A percentile compares a stretch with the other conserved stretches of the same genome.
These are phyloP conservation scores for Minunthozetes semirufus DNA, from an alignment of 2,888 invertebrate species.

Conservation along the genomic window DNA sequence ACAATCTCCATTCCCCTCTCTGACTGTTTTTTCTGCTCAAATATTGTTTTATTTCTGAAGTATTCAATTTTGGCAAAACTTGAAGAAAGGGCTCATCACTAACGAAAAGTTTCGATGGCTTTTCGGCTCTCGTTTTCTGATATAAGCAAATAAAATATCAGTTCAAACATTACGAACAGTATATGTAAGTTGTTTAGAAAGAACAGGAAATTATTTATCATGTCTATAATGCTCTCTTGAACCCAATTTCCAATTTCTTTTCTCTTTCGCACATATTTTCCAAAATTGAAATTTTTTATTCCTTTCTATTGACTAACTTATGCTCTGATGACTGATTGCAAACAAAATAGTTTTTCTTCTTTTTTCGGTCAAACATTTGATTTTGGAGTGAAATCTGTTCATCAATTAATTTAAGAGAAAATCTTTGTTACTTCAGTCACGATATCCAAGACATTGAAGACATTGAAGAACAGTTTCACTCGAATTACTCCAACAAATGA, in stretches of 20 bases:
- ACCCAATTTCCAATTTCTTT: background rate
- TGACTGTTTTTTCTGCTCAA: background rate
- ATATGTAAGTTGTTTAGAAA: background rate
- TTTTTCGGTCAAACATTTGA: background rate
- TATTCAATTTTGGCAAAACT: conserved; percentile 3
- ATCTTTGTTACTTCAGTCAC: too few relatives aligned
- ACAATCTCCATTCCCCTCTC: too few relatives aligned
- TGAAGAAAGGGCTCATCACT: background rate
- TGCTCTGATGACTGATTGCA: background rate
- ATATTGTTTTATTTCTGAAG: background rate
- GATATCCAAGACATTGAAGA: too few relatives aligned
- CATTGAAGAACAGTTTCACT: too few relatives aligned
- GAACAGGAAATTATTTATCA: conserved; percentile 19
- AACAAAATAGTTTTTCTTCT: background rate
- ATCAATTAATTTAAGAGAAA: background rate
- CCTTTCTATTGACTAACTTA: background rate
- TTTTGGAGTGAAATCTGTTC: background rate
- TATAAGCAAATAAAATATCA: conserved; percentile 1
- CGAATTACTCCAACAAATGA: too few relatives aligned
- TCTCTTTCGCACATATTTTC: background rate
- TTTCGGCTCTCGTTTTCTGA: background rate
- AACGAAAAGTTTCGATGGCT: background rate
- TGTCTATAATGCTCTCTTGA: conserved; percentile 16
- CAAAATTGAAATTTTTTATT: background rate
- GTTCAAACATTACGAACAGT: background rate